phyloP scores from a whole-genome alignment of 2,113 vertebrate genomes.

The Muntiacus muntjak region DNA sequence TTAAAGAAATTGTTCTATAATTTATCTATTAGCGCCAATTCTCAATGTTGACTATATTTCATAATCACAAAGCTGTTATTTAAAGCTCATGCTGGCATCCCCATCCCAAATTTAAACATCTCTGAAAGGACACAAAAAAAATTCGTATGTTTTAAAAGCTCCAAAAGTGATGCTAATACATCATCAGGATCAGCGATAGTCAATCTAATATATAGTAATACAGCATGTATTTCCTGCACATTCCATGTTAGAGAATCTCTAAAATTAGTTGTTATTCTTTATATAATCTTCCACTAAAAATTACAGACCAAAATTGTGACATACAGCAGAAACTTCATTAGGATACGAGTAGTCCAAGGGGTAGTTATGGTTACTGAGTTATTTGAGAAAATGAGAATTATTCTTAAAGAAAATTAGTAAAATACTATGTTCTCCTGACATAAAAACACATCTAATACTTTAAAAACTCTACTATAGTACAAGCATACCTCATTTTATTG shows the following conservation, averaged over 20 bases:
- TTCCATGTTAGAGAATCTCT: background rate
- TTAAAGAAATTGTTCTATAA: background rate
- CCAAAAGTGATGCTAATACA: background rate
- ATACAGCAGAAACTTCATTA: constrained; percentile 42
- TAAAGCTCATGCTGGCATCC: background rate
- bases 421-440: constrained; percentile 2
- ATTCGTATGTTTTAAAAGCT: constrained; percentile 1
- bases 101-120: background rate
- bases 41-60: background rate
- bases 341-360: background rate
- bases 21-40: background rate
- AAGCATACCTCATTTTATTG: background rate
- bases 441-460: constrained; percentile 20
- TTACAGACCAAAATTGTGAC: constrained; percentile 10
- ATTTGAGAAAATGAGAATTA: constrained; percentile 52
- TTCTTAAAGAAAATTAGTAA: constrained; percentile 24
- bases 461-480: background rate
- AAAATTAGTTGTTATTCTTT: constrained; percentile 34
- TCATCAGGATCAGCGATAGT: background rate
- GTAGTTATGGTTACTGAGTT: constrained; percentile 28
- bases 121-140: background rate
- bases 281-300: background rate
- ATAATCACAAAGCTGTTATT: constrained; percentile 23
- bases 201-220: background rate
- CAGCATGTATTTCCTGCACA: background rate